Evolutionary conservation across 2,888 invertebrate species (phyloP), one percentile per base, ranked within the genome.

Genomic region (Apamea anceps): DNA sequence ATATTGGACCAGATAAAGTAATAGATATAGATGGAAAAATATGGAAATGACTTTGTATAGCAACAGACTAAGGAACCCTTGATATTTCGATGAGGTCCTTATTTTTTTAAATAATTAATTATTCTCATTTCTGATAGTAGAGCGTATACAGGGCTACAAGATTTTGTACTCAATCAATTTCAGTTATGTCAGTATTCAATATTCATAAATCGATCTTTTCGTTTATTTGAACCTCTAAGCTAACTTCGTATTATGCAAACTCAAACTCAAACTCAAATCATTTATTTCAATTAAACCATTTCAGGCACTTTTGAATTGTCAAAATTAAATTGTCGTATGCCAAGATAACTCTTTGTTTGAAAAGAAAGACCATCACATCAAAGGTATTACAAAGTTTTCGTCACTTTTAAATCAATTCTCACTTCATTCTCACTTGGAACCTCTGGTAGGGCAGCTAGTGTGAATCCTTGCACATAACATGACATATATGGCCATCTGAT

Each of bases 401-500:
- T 62, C 60, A 37, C 3, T 66, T 48, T 28, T 21, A 10, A 48
- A 54, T 37, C 18, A 15, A 54, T 79, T 85, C 83, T 85, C 83
- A 57, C 71, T 60, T 28, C 25, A 6, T 0, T 57, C 37, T 80
- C 85, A 67, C 75, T 67, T 42, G 13, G n/a, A 42, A 68, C 71
- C 25, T 3, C 2, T 77, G 37, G 87, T 86, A 84, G 45, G 32
- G 82, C 60, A 51, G 54, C 62, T 80, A 79, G 85, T 86, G 86
- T 87, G 87, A 86, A 88, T 85, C 82, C 77, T 72, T 75, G 72
- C 82, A 75, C 85, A 84, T 77, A 79, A 87, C 87, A 78, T 84
- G 80, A 84, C 87, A 84, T 88, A 87, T 87, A 85, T 74, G 87
- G 87, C 57, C 72, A 87, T 87, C 85, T 79, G 88, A 80, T 86